These are phyloP conservation scores for Cyclopterus lumpus DNA, from an alignment of 2,797 vertebrate species.

Conservation along the genomic window DNA sequence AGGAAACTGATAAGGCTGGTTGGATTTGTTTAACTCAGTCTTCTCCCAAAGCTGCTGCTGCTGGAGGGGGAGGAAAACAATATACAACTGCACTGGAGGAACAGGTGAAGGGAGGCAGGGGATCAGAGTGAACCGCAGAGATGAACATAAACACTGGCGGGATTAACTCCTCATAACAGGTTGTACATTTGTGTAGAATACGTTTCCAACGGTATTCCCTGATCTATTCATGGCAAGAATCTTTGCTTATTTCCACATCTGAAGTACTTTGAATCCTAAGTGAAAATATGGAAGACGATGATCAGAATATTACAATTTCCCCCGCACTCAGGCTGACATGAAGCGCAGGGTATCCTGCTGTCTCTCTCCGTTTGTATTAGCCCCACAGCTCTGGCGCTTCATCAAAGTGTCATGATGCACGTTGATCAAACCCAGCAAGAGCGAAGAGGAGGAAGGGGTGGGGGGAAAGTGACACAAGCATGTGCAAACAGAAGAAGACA, in stretches of 20 bases:
- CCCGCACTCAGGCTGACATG: slow-evolving; percentile 40
- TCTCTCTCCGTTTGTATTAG: slow-evolving; percentile 46
- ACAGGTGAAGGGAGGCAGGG: slow-evolving; percentile 65
- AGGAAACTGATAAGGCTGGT: slow-evolving; percentile 67
- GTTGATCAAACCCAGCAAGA: slow-evolving; percentile 61
- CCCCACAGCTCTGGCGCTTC: slow-evolving; percentile 59
- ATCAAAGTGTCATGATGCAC: slow-evolving; percentile 75
- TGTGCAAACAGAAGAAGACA: slow-evolving; percentile 53
- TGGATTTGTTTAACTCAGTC: slow-evolving; percentile 64
- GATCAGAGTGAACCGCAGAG: slow-evolving; percentile 50
- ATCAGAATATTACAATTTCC: slow-evolving; percentile 48
- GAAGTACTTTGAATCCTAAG: slow-evolving; percentile 41
- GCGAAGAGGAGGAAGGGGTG: background rate
- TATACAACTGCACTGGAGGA: slow-evolving; percentile 55
- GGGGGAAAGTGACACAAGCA: slow-evolving; percentile 36
- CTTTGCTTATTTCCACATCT: slow-evolving; percentile 17
- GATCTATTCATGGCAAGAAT: slow-evolving; percentile 2
- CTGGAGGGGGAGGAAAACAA: slow-evolving; percentile 3
- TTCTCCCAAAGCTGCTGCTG: slow-evolving; percentile 49
- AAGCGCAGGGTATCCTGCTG: slow-evolving; percentile 51
- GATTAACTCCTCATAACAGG: slow-evolving; percentile 37
- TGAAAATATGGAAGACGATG: slow-evolving; percentile 44
- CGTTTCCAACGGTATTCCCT: background rate
- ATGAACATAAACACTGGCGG: slow-evolving; percentile 49
- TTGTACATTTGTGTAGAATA: slow-evolving; percentile 4